Conservation (phyloP, 2,797 vertebrate species). For the Scolopax rusticola region DNA sequence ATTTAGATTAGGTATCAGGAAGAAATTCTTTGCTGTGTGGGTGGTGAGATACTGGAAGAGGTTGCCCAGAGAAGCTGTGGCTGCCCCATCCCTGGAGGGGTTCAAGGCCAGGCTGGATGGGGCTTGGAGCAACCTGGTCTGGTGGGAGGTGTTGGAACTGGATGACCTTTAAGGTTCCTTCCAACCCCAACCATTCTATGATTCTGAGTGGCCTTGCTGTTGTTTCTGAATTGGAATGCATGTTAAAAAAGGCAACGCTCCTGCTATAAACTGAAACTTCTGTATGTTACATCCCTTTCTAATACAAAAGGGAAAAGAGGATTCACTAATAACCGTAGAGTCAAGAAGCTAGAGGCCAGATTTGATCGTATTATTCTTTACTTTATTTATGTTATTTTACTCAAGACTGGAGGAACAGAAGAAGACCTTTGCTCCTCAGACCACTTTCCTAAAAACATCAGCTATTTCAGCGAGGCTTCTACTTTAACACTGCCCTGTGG, state of each 20-base stretch:
- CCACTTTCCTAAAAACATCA: not conserved
- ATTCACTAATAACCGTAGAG: not conserved
- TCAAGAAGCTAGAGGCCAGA: not conserved
- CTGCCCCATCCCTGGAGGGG: not conserved
- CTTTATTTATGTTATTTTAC: not conserved
- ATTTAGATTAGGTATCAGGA: not conserved
- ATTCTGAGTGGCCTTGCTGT: not conserved
- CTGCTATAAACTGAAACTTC: not conserved
- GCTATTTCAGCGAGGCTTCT: not conserved
- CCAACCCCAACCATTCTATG: not conserved
- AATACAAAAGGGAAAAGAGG: not conserved
- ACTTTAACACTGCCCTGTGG: not conserved
- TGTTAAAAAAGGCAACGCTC: not conserved
- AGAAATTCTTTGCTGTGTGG: not conserved
- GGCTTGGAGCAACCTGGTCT: not conserved
- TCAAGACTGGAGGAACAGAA: not conserved
- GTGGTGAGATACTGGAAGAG: not conserved
- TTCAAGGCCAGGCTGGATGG: not conserved
- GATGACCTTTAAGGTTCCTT: not conserved
- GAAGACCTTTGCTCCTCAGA: not conserved
- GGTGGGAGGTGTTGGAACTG: not conserved
- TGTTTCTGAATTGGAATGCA: not conserved
- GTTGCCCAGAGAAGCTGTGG: not conserved
- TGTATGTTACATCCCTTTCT: not conserved
- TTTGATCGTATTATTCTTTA: not conserved